Percentiles rank a stretch among this genome's conserved stretches.
Conservation (phyloP, 2,113 vertebrate genomes). For the Brachirus orientalis region DNA sequence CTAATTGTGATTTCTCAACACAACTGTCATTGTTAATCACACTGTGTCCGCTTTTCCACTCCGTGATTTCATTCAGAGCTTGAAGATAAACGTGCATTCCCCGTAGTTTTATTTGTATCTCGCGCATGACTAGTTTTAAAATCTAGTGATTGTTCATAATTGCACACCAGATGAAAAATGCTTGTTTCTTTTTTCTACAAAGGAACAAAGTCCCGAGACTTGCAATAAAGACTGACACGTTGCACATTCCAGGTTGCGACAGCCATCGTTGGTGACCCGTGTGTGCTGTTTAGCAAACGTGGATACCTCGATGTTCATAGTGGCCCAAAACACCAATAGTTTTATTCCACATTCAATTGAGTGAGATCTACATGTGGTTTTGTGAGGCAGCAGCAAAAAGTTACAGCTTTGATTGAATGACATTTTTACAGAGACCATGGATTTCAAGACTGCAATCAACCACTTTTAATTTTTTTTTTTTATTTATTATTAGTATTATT, state of each 20-base stretch:
- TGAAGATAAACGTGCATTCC: conserved; percentile 69
- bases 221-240: conserved; percentile 60
- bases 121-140: conserved; percentile 51
- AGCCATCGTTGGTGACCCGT: conserved; percentile 46
- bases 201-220: conserved; percentile 30
- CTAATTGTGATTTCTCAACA: conserved; percentile 77
- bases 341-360: conserved; percentile 16
- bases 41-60: conserved; percentile 38
- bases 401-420: conserved; percentile 13
- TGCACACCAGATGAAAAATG: conserved; percentile 47
- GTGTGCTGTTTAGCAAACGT: not conserved
- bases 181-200: conserved; percentile 24
- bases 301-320: conserved; percentile 67
- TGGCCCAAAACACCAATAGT: conserved; percentile 65
- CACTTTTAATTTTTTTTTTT: conserved; percentile 76
- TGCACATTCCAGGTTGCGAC: conserved; percentile 73
- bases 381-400: conserved; percentile 14
- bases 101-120: conserved; percentile 62
- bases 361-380: conserved; percentile 23
- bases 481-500: conserved; percentile 86
- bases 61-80: conserved; percentile 57
- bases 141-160: conserved; percentile 64
- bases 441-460: conserved; percentile 82
- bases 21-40: conserved; percentile 63
- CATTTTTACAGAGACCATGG: conserved; percentile 63